These are phyloP conservation scores for cat (Felis catus) DNA, from an alignment of 2,113 vertebrate genomes.

Conservation along the genomic window F.catus_Fca126_mat1.0 CM031412.1:96016501-96017000, in stretches of 20 bases:
- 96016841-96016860: background rate
- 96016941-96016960: background rate
- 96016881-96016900: background rate
- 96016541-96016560: background rate
- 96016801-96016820: background rate
- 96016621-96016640: background rate
- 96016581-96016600: background rate
- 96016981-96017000: background rate
- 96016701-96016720: background rate
- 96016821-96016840: background rate
- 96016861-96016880: background rate
- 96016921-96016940: background rate
- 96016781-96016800: background rate
- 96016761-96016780: background rate
- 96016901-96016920: background rate
- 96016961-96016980: background rate
- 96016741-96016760: background rate
- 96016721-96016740: background rate
- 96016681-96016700: background rate
- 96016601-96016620: background rate
- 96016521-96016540: background rate
- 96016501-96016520: background rate
- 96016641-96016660: background rate
- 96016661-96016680: background rate
- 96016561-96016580: background rate